phyloP scores from a whole-genome alignment of 2,797 vertebrate species.

The Bryconaethiops microstoma region DNA sequence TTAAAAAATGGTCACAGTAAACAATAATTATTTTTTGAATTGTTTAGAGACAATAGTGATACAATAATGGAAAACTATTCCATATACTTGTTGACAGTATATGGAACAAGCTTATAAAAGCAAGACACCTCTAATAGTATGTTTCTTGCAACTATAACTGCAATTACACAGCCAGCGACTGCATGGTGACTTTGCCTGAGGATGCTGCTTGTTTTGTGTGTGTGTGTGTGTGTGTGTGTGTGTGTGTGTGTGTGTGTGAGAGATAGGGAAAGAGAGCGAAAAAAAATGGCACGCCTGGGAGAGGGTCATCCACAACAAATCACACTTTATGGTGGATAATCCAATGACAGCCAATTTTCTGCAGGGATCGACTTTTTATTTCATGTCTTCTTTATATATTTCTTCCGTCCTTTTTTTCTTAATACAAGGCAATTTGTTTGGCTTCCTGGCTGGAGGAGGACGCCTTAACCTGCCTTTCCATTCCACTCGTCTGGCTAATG shows the following conservation, averaged over 20 bases:
- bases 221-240: background rate
- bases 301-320: slow-evolving; percentile 69
- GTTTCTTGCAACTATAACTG: background rate
- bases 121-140: background rate
- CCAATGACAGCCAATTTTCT: slow-evolving; percentile 84
- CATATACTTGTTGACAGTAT: background rate
- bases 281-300: background rate
- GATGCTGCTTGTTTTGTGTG: slow-evolving; percentile 12
- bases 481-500: slow-evolving; percentile 61
- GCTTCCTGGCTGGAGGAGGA: slow-evolving; percentile 64
- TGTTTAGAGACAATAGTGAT: too few species aligned
- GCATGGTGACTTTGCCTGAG: background rate
- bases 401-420: slow-evolving; percentile 64
- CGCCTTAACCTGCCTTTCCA: slow-evolving; percentile 67
- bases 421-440: slow-evolving; percentile 77
- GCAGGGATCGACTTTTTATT: slow-evolving; percentile 68
- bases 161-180: background rate
- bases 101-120: background rate
- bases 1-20: too few species aligned
- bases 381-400: slow-evolving; percentile 73
- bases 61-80: background rate
- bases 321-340: slow-evolving; percentile 80
- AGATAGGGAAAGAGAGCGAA: background rate
- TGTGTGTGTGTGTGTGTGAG: too few species aligned
- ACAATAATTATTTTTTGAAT: too few species aligned